phyloP scores from a whole-genome alignment of 2,797 vertebrate species.

The Thripadectes ignobilis region DNA sequence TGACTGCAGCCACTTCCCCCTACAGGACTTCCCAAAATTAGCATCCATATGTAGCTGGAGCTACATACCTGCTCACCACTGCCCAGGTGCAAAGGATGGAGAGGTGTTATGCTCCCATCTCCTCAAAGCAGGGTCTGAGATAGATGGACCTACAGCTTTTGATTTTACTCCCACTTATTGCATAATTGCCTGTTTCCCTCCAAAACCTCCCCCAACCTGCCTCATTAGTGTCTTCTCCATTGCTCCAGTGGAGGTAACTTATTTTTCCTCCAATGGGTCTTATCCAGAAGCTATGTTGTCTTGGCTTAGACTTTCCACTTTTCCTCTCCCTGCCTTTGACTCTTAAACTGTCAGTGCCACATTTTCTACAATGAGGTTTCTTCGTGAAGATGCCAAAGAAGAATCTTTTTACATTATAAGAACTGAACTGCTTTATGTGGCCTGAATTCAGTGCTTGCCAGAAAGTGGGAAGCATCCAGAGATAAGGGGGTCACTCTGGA shows the following conservation, averaged over 20 bases:
- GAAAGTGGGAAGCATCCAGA: not conserved
- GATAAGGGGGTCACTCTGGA: not conserved
- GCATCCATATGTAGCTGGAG: not conserved
- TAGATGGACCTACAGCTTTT: not conserved
- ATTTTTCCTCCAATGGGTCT: not conserved
- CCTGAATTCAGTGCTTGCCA: not conserved
- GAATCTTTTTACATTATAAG: not conserved
- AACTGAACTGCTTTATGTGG: not conserved
- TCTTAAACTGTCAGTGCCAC: not conserved
- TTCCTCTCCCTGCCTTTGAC: not conserved
- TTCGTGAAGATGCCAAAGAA: accelerated
- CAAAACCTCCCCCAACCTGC: not conserved
- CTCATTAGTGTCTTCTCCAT: not conserved
- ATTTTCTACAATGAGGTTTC: not conserved
- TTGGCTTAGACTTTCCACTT: not conserved
- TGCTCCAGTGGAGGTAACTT: not conserved
- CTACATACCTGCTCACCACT: not conserved
- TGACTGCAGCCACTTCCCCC: not conserved
- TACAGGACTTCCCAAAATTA: not conserved
- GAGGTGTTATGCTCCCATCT: not conserved
- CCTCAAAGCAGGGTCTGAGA: not conserved
- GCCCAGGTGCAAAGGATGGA: not conserved
- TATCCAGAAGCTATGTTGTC: not conserved
- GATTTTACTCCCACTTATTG: not conserved
- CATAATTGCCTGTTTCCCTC: not conserved